These are phyloP conservation scores for Erannis defoliaria DNA, from an alignment of 2,888 invertebrate species.

Conservation along the genomic window DNA sequence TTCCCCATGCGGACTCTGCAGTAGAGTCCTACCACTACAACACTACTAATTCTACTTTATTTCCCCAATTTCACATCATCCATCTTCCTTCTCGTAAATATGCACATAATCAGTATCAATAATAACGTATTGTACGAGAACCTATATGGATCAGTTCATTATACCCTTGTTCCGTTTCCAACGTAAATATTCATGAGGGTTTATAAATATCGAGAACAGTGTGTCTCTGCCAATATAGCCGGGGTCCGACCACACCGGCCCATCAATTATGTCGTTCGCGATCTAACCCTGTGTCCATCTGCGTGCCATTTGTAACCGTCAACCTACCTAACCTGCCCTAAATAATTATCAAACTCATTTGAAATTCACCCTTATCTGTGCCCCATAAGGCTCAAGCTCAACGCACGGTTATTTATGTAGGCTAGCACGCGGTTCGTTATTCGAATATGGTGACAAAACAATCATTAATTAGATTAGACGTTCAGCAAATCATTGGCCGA, in stretches of 20 bases:
- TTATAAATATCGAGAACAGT: constrained; percentile 53
- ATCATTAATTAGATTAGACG: constrained; percentile 74
- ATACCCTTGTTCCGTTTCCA: constrained; percentile 43
- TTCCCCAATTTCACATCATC: constrained; percentile 26
- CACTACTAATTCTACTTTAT: constrained; percentile 23
- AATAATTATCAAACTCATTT: constrained; percentile 38
- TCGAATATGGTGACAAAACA: constrained; percentile 71
- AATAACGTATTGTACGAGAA: constrained; percentile 35
- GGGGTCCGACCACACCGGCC: constrained; percentile 59
- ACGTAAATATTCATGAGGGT: constrained; percentile 58
- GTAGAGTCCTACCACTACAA: not conserved
- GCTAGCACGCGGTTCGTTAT: constrained; percentile 63
- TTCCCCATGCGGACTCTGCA: too few species aligned
- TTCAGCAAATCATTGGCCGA: constrained; percentile 73
- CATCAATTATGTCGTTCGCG: constrained; percentile 78
- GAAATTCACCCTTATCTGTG: constrained; percentile 47
- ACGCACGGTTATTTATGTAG: constrained; percentile 42
- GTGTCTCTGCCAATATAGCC: constrained; percentile 59
- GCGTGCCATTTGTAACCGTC: constrained; percentile 76
- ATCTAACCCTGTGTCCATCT: constrained; percentile 79
- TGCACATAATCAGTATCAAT: constrained; percentile 34
- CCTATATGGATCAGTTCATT: constrained; percentile 38
- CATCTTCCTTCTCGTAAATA: constrained; percentile 31
- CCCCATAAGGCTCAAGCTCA: constrained; percentile 41
- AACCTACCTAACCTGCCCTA: constrained; percentile 57